Evolutionary conservation across 2,797 vertebrate genomes (phyloP).

Genomic region (Novumbra hubbsi): DNA sequence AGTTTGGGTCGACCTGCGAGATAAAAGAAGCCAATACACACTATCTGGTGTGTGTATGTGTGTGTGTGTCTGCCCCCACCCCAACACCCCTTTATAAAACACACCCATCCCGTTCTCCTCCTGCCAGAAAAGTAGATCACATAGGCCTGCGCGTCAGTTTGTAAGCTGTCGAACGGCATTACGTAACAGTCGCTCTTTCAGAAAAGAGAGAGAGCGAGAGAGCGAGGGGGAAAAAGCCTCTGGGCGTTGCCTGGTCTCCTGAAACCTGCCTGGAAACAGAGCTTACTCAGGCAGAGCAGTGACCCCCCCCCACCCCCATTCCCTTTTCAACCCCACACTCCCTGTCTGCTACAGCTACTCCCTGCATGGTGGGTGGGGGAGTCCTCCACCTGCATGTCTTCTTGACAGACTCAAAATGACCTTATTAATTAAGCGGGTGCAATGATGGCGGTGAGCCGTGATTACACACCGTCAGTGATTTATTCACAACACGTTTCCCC

Average conservation of each 20-base stretch:
- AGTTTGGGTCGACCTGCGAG: no score
- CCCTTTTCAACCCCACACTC: neutral
- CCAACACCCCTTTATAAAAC: neutral
- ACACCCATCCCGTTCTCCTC: constrained; percentile 33
- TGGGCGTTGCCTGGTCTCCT: constrained; percentile 48
- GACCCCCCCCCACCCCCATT: neutral
- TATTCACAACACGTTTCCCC: neutral
- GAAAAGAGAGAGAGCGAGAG: constrained; percentile 2
- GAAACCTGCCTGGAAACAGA: constrained; percentile 56
- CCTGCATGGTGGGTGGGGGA: constrained; percentile 4
- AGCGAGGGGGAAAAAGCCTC: constrained; percentile 14
- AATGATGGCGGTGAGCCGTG: neutral
- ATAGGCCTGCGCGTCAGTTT: constrained; percentile 44
- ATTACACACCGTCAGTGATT: neutral
- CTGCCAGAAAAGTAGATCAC: constrained; percentile 31
- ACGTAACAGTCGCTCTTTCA: constrained; percentile 45
- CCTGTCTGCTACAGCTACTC: constrained; percentile 12
- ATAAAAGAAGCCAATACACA: neutral
- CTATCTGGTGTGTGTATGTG: neutral
- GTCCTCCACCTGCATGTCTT: neutral
- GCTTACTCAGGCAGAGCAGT: constrained; percentile 11
- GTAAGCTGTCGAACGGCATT: constrained; percentile 42
- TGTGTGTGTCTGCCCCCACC: neutral
- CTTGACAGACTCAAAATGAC: neutral
- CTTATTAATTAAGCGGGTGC: neutral